Conservation (phyloP, 2,113 vertebrate species). For the Cyphomyrus discorhynchus region DNA sequence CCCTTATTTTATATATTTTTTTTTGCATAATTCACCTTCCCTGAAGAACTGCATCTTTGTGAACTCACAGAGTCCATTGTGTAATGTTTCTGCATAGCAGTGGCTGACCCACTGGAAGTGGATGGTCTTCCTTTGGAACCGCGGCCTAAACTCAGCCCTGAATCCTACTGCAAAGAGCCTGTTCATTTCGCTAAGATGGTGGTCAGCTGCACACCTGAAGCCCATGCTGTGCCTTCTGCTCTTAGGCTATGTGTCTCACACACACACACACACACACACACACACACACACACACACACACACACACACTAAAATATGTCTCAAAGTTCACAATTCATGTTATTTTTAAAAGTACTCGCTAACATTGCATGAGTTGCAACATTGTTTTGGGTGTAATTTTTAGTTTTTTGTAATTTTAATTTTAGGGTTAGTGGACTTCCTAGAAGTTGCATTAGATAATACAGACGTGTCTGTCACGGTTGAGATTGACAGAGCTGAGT, state of each 20-base stretch:
- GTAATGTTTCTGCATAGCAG: background rate
- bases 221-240: background rate
- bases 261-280: background rate
- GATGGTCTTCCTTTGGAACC: background rate
- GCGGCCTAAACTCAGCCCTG: no score
- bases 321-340: background rate
- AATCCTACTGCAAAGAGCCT: background rate
- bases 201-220: background rate
- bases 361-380: background rate
- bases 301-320: background rate
- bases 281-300: background rate
- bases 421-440: background rate
- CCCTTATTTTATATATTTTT: background rate
- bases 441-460: background rate
- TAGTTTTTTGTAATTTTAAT: no score
- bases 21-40: background rate
- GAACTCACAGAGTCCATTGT: background rate
- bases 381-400: background rate
- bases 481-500: background rate
- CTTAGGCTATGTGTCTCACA: background rate
- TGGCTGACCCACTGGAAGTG: background rate
- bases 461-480: background rate
- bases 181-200: background rate
- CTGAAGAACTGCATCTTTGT: background rate
- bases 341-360: background rate